Evolutionary conservation across 2,797 vertebrate species (phyloP), one percentile per base, ranked within the genome.

Genomic region (Thalassophryne amazonica): DNA sequence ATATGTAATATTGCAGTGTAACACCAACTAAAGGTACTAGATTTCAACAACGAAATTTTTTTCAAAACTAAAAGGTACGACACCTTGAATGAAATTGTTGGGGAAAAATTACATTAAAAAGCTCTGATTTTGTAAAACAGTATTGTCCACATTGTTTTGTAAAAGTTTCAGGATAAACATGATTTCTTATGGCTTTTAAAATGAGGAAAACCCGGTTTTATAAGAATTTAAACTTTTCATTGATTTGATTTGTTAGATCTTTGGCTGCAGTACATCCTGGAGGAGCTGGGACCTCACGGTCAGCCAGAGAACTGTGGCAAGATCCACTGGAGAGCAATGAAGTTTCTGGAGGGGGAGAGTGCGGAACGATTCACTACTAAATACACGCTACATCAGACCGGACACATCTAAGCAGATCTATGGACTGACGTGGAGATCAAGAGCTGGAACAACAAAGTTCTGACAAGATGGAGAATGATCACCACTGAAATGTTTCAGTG

Each of bases 281-380:
- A 95, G 60, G 96, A 99, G 74, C 72, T 93, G 59, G 90, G 59
- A 48, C 63, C 82, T 1, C 76, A 84, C 1, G 96, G 97, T 5
- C 94, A 89, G 79, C 91, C 93, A 3, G 91, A 94, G 73, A 94
- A 94, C 70, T 94, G 92, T 2, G 91, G 92, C 27, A 92, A 87
- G 73, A 92, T 99, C 77, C 93, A 98, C 81, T 98, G 97, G 97
- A 91, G 96, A 78, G 96, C 96, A 46, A 91, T 96, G 93, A 96
- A 95, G 85, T 89, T 90, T 45, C 66, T 99, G 61, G 89, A 93
- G 41, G 94, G 91, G 17, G 89, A 92, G 18, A 70, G 86, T 11
- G 91, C 95, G 75, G 94, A 98, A 76, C 74, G 70, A n/a, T 98
- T 98, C 79, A 77, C 87, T 11, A 81, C 90, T 50, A 93, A 92